Evolutionary conservation across 2,797 vertebrate genomes (phyloP), one percentile per base, ranked within the genome.

Genomic region (Poeciliopsis infans): DNA sequence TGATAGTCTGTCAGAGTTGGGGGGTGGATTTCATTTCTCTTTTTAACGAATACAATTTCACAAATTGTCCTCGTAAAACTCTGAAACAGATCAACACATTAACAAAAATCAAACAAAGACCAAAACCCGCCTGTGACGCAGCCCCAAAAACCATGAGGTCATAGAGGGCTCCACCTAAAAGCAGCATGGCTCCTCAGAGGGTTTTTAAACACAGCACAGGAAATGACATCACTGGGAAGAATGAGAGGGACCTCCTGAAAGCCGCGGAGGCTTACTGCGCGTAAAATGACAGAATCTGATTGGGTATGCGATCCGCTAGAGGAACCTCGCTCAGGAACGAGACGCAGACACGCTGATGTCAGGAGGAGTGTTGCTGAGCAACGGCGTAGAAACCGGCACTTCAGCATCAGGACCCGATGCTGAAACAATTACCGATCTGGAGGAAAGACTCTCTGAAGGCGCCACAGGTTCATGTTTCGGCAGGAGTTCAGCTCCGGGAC

Each of bases 141-240:
- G 76, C 45, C 33, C 77, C 87, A 89, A 86, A 87, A 90, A 91
- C 86, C 87, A 86, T 90, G 77, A 83, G 85, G 82, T 90, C 88
- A 70, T 41, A 76, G 80, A 0, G 46, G 33, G 46, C 79, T 82
- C 81, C 83, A 72, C 87, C 84, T 88, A 81, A 68, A 57, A 88
- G 88, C 68, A 31, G 84, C 82, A n/a, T 7, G 66, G 11, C 20
- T 69, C 66, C 88, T 78, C 85, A 7, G 76, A 4, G 81, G 81
- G 79, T 76, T 10, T 1, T 75, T 79, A 76, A 85, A 23, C 61
- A 11, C 18, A 23, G 20, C 1, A 25, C 83, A 91, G 91, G 91
- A 93, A 91, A 84, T 81, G 68, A 92, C 84, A 76, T 92, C 91
- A 88, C 45, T 45, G 33, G 1, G 13, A 28, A 75, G 28, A 39